Evolutionary conservation across 2,113 vertebrate genomes (phyloP).

Genomic region (Plecturocebus donacophilus): DNA sequence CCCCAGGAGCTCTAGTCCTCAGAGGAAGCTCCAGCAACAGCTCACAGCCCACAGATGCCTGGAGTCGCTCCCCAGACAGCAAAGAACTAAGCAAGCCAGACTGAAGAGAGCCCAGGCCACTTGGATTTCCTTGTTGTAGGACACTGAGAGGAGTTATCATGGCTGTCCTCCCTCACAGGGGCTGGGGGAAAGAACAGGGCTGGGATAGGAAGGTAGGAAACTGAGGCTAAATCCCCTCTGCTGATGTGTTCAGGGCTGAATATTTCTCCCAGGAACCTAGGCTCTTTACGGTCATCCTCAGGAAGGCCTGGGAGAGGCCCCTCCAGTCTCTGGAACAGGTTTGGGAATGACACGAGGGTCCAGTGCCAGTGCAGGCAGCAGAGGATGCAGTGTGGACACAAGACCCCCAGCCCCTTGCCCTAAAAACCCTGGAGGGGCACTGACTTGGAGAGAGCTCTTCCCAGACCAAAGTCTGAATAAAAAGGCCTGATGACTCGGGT

Average conservation of each 20-base stretch:
- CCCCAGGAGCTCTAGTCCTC: background rate
- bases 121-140: background rate
- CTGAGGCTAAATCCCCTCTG: background rate
- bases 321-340: background rate
- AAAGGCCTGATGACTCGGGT: background rate
- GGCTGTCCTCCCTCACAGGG: background rate
- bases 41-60: background rate
- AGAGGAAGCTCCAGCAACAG: background rate
- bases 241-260: background rate
- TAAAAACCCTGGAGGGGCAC: background rate
- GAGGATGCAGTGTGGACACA: fast-evolving
- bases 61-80: background rate
- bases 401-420: background rate
- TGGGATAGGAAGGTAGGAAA: background rate
- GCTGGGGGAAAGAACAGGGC: background rate
- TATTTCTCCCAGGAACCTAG: background rate
- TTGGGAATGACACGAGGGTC: fast-evolving
- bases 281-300: background rate
- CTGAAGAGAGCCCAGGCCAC: background rate
- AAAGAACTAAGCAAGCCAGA: background rate
- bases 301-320: background rate
- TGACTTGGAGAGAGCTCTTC: background rate
- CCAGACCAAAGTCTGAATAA: background rate
- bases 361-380: background rate
- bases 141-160: fast-evolving